phyloP scores from a whole-genome alignment of 2,888 invertebrate species.

The Branchipolynoe longqiensis region DNA sequence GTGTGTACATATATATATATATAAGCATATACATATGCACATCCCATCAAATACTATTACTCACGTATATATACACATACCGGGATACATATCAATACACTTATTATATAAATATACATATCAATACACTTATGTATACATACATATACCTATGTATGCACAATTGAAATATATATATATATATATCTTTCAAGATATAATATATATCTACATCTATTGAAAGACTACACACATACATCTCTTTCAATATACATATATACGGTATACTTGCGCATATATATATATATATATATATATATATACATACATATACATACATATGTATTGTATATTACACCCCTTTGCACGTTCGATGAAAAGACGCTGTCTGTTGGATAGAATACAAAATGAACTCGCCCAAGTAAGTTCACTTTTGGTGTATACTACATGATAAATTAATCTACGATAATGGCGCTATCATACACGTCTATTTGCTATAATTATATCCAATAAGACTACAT shows the following conservation, averaged over 20 bases:
- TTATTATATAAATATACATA: too few relatives aligned
- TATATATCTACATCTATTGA: too few relatives aligned
- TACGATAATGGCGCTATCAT: background rate
- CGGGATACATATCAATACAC: too few relatives aligned
- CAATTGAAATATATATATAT: too few relatives aligned
- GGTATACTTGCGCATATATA: slow-evolving; percentile 2
- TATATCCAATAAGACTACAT: background rate
- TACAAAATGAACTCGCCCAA: slow-evolving; percentile 43
- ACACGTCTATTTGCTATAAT: slow-evolving; percentile 27
- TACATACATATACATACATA: background rate
- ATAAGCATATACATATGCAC: too few relatives aligned
- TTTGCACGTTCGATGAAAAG: slow-evolving; percentile 22
- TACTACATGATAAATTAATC: slow-evolving; percentile 26
- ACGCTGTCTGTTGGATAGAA: slow-evolving; percentile 8
- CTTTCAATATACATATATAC: slow-evolving; percentile 22
- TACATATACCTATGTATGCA: too few relatives aligned
- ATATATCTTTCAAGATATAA: too few relatives aligned
- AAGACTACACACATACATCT: too few relatives aligned
- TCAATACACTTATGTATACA: too few relatives aligned
- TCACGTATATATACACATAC: too few relatives aligned
- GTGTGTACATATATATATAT: too few relatives aligned
- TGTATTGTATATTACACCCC: slow-evolving; percentile 5
- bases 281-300: slow-evolving; percentile 26
- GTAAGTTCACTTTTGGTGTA: slow-evolving; percentile 46
- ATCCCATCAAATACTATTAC: too few relatives aligned